phyloP scores from a whole-genome alignment of 2,888 invertebrate genomes.

The Lasioglossum figueresi region DNA sequence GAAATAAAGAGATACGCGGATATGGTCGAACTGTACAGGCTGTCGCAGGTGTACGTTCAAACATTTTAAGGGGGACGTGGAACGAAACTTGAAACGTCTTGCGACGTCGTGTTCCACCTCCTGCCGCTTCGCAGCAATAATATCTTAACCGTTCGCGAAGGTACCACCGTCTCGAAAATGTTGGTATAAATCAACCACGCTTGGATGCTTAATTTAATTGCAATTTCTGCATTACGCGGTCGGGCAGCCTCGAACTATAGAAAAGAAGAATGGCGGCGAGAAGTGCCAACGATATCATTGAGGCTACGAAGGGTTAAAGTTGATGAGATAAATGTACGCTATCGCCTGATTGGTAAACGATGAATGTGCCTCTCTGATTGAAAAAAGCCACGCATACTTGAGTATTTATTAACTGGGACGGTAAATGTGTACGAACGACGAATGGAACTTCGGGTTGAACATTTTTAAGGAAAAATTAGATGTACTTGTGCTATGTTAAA shows the following conservation, averaged over 20 bases:
- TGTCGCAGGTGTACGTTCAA: not conserved
- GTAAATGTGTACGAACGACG: not conserved
- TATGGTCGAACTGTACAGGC: conserved; percentile 54
- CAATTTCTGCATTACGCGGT: not conserved
- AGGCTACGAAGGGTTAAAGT: not conserved
- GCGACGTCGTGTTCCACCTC: not conserved
- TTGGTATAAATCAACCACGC: not conserved
- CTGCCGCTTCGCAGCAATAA: not conserved
- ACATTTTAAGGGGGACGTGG: not conserved
- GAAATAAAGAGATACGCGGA: conserved; percentile 20
- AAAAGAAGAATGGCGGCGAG: not conserved
- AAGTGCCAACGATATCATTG: not conserved
- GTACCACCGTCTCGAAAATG: not conserved
- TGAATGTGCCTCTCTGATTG: not conserved
- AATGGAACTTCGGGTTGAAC: not conserved
- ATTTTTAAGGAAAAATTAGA: not conserved
- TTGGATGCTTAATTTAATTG: not conserved
- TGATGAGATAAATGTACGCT: conserved; percentile 2
- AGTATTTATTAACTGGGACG: not conserved
- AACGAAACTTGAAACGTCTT: conserved; percentile 4
- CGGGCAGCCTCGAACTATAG: not conserved
- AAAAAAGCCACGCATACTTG: not conserved
- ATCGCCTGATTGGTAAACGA: not conserved
- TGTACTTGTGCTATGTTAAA: not conserved
- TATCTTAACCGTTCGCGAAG: not conserved